Evolutionary conservation across 2,888 invertebrate genomes (phyloP), one percentile per base, ranked within the genome.

Genomic region (Cistogaster globosa): DNA sequence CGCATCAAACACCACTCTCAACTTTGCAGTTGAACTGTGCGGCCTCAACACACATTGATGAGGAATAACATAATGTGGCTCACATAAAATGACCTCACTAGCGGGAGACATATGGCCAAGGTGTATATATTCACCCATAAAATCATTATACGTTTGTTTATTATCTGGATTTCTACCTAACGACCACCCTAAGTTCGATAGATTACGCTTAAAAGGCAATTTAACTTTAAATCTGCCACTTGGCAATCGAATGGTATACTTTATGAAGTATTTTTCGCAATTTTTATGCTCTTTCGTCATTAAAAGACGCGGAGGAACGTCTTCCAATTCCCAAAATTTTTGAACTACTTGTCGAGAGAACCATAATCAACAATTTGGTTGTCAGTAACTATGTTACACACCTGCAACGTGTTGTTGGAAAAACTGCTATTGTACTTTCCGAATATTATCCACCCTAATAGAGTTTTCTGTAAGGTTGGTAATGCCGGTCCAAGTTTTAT

Each of bases 11-110:
- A n/a, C n/a, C n/a, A n/a, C n/a, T n/a, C 83, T 20, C 8, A 86
- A 62, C 62, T 82, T 86, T 7, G 86, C 86, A 32, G 77, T 84
- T 14, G 79, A 62, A 58, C 82, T 82, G 14, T 86, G 63, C 18
- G 80, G 72, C 38, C 80, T 58, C 12, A 85, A 18, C 6, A 84
- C 74, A 36, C 67, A 77, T n/a, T 86, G 84, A 80, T 87, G 84
- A 1, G 80, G 84, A 60, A 86, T 77, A 18, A 84, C 72, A 38
- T 83, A 87, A 58, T 84, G 83, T 42, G 80, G 71, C 6, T 14
- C 16, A 14, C 12, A 14, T 2, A 57, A 51, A 11, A 83, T 51
- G 9, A 22, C 11, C 36, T 81, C 36, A 45, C 69, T 20, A 12
- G 36, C 53, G 22, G 42, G 22, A 8, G 81, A 60, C 77, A 83